phyloP scores from a whole-genome alignment of 2,888 invertebrate genomes.

The Diadromus collaris region DNA sequence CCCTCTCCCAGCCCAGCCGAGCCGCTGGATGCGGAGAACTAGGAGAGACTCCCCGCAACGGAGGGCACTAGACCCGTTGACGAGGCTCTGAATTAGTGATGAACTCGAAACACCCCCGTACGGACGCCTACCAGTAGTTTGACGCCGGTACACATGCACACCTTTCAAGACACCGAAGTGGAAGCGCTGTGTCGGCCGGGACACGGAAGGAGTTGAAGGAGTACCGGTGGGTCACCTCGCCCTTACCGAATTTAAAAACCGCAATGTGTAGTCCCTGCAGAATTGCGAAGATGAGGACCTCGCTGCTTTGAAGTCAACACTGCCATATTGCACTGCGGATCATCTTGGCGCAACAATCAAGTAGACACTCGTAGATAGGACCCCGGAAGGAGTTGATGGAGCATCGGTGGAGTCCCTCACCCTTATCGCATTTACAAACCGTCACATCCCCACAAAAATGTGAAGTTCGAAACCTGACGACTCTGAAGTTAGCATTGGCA shows the following conservation, averaged over 20 bases:
- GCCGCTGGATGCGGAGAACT: conserved; percentile 59
- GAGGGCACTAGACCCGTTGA: conserved; percentile 70
- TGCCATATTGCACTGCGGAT: conserved; percentile 28
- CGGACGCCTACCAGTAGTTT: conserved; percentile 48
- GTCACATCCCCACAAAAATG: too few relatives aligned
- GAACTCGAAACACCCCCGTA: conserved; percentile 61
- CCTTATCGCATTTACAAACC: too few relatives aligned
- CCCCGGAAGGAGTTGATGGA: too few relatives aligned
- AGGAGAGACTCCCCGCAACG: conserved; percentile 62
- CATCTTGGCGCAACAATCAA: conserved; percentile 25
- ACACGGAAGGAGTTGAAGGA: conserved; percentile 26
- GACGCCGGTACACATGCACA: conserved; percentile 32
- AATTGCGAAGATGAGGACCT: conserved; percentile 40
- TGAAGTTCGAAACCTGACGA: too few relatives aligned
- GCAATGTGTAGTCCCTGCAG: not conserved
- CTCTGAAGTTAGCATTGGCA: too few relatives aligned
- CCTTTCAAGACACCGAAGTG: conserved; percentile 42
- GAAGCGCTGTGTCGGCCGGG: conserved; percentile 33
- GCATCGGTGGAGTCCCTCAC: too few relatives aligned
- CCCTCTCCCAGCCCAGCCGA: conserved; percentile 45
- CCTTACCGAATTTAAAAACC: conserved; percentile 52
- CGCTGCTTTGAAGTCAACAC: conserved; percentile 46
- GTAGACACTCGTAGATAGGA: not conserved
- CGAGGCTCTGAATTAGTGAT: conserved; percentile 75
- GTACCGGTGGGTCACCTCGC: conserved; percentile 22